A percentile compares a stretch with the other conserved stretches of the same genome.
phyloP scores from a whole-genome alignment of 1,140 invertebrate species.

The Zaprionus davidi region DNA sequence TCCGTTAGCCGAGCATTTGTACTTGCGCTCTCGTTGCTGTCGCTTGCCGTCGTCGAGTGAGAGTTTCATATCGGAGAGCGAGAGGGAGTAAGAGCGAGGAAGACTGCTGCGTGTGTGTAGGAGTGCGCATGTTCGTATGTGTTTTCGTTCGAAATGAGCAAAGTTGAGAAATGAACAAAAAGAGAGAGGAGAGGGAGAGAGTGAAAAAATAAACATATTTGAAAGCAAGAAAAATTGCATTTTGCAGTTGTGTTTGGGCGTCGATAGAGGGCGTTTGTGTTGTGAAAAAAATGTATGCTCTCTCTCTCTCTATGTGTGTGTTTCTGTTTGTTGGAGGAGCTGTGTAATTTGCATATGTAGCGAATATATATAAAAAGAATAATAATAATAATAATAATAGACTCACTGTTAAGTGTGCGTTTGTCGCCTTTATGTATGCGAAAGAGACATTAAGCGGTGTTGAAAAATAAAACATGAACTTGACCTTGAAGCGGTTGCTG shows the following conservation, averaged over 20 bases:
- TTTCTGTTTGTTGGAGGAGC: slow-evolving; percentile 23
- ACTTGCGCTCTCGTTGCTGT: slow-evolving; percentile 52
- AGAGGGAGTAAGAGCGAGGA: slow-evolving; percentile 1
- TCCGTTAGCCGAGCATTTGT: slow-evolving; percentile 62
- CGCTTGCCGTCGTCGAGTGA: slow-evolving; percentile 25
- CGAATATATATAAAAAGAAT: slow-evolving; percentile 26
- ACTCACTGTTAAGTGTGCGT: slow-evolving; percentile 27
- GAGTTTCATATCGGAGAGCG: slow-evolving; percentile 17
- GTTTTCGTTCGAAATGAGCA: slow-evolving; percentile 58
- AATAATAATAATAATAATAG: slow-evolving; percentile 61
- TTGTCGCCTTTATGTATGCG: slow-evolving; percentile 16
- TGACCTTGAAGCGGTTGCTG: slow-evolving; percentile 61
- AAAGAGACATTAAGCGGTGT: slow-evolving; percentile 42
- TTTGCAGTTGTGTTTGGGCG: slow-evolving; percentile 50
- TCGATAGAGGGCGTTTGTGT: slow-evolving; percentile 50
- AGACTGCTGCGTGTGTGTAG: background rate
- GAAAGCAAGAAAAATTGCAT: slow-evolving; percentile 63
- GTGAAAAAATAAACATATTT: slow-evolving; percentile 37
- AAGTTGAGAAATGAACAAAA: slow-evolving; percentile 66
- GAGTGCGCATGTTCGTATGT: slow-evolving; percentile 14
- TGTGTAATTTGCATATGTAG: slow-evolving; percentile 39
- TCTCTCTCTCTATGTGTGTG: slow-evolving; percentile 24
- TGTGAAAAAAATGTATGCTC: slow-evolving; percentile 36
- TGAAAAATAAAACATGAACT: slow-evolving; percentile 69
- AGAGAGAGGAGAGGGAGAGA: slow-evolving; percentile 28